These are phyloP conservation scores for Thamnophis elegans DNA, from an alignment of 2,797 vertebrate species.

Conservation along the genomic window DNA sequence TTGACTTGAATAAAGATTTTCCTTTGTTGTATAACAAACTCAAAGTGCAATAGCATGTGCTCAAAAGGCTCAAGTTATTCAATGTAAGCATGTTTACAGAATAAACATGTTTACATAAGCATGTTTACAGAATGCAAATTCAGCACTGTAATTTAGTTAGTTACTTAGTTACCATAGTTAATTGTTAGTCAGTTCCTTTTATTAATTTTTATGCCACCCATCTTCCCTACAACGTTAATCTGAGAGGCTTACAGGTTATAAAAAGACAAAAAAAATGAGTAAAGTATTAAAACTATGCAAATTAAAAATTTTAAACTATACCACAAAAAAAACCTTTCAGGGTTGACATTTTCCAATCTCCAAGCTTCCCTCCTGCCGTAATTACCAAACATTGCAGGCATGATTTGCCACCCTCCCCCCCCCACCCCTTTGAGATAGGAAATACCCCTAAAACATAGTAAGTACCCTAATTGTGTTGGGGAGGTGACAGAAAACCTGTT, in stretches of 20 bases:
- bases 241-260: background rate
- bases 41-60: background rate
- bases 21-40: background rate
- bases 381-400: background rate
- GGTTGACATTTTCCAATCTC: background rate
- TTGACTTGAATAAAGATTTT: background rate
- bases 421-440: background rate
- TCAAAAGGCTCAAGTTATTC: background rate
- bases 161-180: background rate
- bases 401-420: background rate
- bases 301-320: background rate
- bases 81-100: background rate
- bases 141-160: background rate
- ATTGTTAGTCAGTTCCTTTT: background rate
- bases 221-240: background rate
- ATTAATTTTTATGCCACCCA: background rate
- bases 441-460: background rate
- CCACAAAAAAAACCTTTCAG: background rate
- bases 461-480: background rate
- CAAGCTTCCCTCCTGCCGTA: background rate
- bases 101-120: background rate
- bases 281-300: background rate
- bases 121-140: background rate
- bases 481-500: background rate
- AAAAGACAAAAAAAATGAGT: background rate